These are phyloP conservation scores for Danionella cerebrum DNA, from an alignment of 2,113 vertebrate species.

Conservation along the genomic window DNA sequence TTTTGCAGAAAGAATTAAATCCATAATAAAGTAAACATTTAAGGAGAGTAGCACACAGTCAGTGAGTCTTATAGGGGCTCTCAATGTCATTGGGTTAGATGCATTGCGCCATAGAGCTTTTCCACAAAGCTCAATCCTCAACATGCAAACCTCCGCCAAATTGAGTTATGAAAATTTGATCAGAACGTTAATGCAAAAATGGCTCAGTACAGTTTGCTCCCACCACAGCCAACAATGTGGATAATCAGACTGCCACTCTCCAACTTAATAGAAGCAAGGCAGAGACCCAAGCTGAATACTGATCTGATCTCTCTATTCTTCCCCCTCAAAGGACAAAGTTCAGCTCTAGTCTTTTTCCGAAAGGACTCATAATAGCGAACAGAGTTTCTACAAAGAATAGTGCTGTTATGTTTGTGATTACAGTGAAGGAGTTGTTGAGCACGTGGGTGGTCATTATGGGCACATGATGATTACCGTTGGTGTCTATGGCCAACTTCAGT, in stretches of 20 bases:
- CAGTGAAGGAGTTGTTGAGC: not conserved
- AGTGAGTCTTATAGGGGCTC: not conserved
- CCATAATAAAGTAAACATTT: not conserved
- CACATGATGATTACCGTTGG: slow-evolving; percentile 25
- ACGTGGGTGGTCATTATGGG: slow-evolving; percentile 24
- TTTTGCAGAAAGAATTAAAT: too few species aligned
- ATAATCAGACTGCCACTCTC: slow-evolving; percentile 43
- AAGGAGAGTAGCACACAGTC: not conserved
- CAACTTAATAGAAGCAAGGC: slow-evolving; percentile 20
- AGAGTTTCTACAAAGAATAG: not conserved
- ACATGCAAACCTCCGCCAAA: slow-evolving; percentile 31
- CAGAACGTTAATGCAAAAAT: slow-evolving; percentile 47
- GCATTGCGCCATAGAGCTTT: not conserved
- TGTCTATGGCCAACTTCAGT: not conserved
- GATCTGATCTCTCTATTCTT: slow-evolving; percentile 25
- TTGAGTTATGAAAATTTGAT: slow-evolving; percentile 57
- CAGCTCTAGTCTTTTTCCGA: not conserved
- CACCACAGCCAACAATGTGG: slow-evolving; percentile 21
- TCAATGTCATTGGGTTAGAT: not conserved
- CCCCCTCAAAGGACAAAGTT: slow-evolving; percentile 17
- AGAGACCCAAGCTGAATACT: slow-evolving; percentile 28
- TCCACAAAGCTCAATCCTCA: not conserved
- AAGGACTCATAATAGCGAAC: not conserved
- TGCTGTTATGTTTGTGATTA: slow-evolving; percentile 9
- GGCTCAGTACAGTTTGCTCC: slow-evolving; percentile 31